A percentile compares a stretch with the other conserved stretches of the same genome.
Conservation (phyloP, 1,140 invertebrate species). For the Spodoptera litura region DNA sequence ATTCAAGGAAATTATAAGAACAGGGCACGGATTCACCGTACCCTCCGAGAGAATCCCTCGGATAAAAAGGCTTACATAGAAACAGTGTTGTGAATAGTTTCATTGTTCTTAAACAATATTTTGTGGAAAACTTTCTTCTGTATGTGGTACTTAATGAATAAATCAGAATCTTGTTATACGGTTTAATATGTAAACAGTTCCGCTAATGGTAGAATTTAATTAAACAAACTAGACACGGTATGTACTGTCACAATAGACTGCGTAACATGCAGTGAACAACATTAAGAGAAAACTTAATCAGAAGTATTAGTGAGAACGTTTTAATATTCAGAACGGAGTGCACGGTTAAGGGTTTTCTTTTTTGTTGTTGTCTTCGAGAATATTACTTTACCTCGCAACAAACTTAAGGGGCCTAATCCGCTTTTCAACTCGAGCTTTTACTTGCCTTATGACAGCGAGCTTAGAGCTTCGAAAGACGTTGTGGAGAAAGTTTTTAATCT, state of each 20-base stretch:
- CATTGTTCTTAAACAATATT: conserved; percentile 53
- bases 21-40: conserved; percentile 65
- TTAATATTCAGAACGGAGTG: conserved; percentile 68
- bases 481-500: conserved; percentile 79
- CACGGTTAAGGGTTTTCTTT: conserved; percentile 67
- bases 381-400: conserved; percentile 80
- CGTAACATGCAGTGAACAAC: conserved; percentile 34
- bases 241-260: neutral
- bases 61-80: conserved; percentile 70
- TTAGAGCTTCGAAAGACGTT: conserved; percentile 73
- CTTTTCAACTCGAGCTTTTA: conserved; percentile 80
- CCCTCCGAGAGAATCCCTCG: conserved; percentile 59
- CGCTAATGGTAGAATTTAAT: neutral
- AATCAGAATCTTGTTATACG: neutral
- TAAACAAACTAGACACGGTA: neutral
- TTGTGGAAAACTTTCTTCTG: conserved; percentile 5
- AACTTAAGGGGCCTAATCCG: conserved; percentile 82
- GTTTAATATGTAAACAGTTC: too few species aligned
- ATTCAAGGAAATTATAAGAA: conserved; percentile 84
- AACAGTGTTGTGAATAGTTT: conserved; percentile 64
- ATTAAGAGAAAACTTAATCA: conserved; percentile 56
- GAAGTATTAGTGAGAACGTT: conserved; percentile 54
- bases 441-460: conserved; percentile 80
- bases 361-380: conserved; percentile 74
- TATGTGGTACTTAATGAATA: conserved; percentile 6